Percentiles rank a stretch among this genome's conserved stretches.
Evolutionary conservation across 1,140 invertebrate species (phyloP).

Genomic region (Camponotus pennsylvanicus): DNA sequence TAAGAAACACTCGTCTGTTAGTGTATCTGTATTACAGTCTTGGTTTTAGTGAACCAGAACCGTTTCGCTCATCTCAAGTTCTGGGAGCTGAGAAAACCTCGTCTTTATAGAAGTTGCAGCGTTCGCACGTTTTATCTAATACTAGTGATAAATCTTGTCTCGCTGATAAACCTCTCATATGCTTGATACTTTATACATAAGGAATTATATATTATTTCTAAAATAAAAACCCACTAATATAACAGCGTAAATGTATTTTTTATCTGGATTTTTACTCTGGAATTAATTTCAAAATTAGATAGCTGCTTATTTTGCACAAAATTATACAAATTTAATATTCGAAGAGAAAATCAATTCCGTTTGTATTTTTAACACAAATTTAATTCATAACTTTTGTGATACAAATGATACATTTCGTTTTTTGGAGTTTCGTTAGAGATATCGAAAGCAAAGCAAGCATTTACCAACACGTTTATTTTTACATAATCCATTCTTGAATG

Average conservation of each 20-base stretch:
- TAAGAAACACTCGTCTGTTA: slow-evolving; percentile 42
- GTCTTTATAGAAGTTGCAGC: not conserved
- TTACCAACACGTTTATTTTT: slow-evolving; percentile 47
- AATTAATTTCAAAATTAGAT: not conserved
- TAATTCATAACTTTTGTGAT: not conserved
- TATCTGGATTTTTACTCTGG: not conserved
- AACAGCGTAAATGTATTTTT: not conserved
- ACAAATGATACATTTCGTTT: not conserved
- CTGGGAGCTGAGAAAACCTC: slow-evolving; percentile 53
- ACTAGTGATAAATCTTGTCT: not conserved
- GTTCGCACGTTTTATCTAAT: not conserved
- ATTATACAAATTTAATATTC: not conserved
- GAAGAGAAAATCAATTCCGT: not conserved
- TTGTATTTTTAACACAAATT: not conserved
- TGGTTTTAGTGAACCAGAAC: slow-evolving; percentile 77
- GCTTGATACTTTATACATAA: not conserved
- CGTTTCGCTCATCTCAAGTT: slow-evolving; percentile 80
- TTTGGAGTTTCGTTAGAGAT: not conserved
- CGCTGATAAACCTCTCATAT: not conserved
- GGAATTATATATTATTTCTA: not conserved
- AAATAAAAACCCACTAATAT: not conserved
- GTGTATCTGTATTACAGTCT: slow-evolving; percentile 32
- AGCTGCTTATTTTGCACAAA: not conserved
- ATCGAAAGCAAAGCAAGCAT: slow-evolving; percentile 50
- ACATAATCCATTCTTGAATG: slow-evolving; percentile 45